These are phyloP conservation scores for Parapsyche elsis DNA, from an alignment of 1,140 invertebrate genomes.

Conservation along the genomic window DNA sequence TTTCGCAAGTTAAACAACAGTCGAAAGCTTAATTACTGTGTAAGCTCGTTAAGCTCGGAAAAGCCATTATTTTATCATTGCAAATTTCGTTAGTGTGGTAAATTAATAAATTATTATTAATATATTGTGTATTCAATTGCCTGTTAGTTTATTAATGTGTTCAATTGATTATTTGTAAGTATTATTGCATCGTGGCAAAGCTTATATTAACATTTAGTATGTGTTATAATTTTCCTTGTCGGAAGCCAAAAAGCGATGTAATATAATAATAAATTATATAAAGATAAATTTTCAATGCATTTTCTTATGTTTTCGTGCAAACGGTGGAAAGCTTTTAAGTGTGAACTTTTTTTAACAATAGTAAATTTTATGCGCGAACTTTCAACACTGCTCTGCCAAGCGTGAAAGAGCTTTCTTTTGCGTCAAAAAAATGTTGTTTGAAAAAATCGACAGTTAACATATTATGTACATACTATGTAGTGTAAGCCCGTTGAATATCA, in stretches of 20 bases:
- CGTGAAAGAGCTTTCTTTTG: neutral
- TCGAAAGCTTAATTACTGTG: neutral
- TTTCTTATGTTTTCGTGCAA: neutral
- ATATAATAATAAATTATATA: neutral
- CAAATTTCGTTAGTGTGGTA: too few species aligned
- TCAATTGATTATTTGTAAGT: neutral
- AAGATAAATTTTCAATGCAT: constrained; percentile 1
- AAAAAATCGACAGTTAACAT: too few species aligned
- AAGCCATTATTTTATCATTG: too few species aligned
- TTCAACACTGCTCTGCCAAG: neutral
- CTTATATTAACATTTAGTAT: neutral
- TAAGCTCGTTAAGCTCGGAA: neutral
- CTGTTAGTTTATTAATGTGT: neutral
- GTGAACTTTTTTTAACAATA: constrained; percentile 1
- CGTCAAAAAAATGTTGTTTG: too few species aligned
- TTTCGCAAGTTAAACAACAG: neutral
- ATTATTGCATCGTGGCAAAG: neutral
- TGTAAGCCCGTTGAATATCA: too few species aligned
- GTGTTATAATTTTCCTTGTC: neutral
- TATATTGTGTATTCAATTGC: too few species aligned
- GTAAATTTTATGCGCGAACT: neutral
- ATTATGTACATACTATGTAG: too few species aligned
- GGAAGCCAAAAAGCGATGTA: neutral
- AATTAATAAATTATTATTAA: too few species aligned
- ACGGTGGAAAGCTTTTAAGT: neutral